These are phyloP conservation scores for Halcyon senegalensis DNA, from an alignment of 2,113 vertebrate genomes.

Conservation along the genomic window DNA sequence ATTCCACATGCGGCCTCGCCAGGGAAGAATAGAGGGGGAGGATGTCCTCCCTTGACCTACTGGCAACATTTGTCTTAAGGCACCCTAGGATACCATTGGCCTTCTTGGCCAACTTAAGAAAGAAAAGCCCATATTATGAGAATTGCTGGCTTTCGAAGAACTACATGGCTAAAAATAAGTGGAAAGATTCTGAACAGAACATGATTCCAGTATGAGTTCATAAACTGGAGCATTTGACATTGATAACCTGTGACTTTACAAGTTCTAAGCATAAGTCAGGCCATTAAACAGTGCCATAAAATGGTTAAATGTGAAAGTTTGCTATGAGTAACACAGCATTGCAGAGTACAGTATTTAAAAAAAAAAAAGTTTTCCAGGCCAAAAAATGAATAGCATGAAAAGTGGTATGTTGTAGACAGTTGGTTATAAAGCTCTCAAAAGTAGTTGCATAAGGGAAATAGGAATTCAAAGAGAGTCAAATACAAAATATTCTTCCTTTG, in stretches of 20 bases:
- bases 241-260: background rate
- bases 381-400: background rate
- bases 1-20: too few relatives aligned
- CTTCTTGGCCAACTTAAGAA: background rate
- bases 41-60: too few relatives aligned
- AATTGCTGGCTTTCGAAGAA: background rate
- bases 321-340: background rate
- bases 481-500: background rate
- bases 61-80: too few relatives aligned
- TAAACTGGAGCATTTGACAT: background rate
- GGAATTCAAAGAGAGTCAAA: background rate
- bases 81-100: too few relatives aligned
- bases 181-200: background rate
- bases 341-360: background rate
- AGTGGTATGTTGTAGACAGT: background rate
- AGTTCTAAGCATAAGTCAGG: background rate
- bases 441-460: background rate
- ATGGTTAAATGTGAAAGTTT: background rate
- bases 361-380: background rate
- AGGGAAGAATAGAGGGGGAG: too few relatives aligned
- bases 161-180: background rate
- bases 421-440: background rate
- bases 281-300: background rate
- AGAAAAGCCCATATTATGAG: background rate
- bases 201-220: background rate